Evolutionary conservation across 2,888 invertebrate genomes (phyloP).

Genomic region (Omphaloscelis lunosa): DNA sequence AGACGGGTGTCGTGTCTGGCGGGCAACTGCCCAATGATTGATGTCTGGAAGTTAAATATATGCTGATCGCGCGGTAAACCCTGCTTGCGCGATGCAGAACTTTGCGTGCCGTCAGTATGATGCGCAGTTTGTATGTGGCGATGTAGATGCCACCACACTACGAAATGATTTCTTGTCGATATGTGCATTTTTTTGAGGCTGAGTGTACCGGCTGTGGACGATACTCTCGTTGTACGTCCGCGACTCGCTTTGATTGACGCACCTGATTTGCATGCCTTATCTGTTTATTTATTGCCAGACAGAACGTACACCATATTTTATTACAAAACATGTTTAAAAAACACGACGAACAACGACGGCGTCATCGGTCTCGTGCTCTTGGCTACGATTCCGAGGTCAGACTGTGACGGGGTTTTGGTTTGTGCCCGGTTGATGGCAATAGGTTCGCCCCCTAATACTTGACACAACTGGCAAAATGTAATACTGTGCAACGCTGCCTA

Average conservation of each 20-base stretch:
- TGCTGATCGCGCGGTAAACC: too few species aligned
- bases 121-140: too few species aligned
- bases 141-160: too few species aligned
- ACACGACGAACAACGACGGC: background rate
- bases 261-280: slow-evolving; percentile 50
- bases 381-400: background rate
- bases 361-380: background rate
- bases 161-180: background rate
- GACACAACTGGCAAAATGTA: background rate
- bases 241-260: slow-evolving; percentile 58
- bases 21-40: too few species aligned
- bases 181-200: background rate
- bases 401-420: background rate
- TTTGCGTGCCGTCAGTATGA: too few species aligned
- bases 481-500: too few species aligned
- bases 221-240: slow-evolving; percentile 53
- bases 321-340: background rate
- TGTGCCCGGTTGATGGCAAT: background rate
- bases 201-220: slow-evolving; percentile 14
- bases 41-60: too few species aligned
- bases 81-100: too few species aligned
- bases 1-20: too few species aligned
- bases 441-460: background rate
- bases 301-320: background rate
- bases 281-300: slow-evolving; percentile 44